Base-by-base conservation (phyloP, 2,888 invertebrate genomes). In the Silvanus unidentatus region DNA sequence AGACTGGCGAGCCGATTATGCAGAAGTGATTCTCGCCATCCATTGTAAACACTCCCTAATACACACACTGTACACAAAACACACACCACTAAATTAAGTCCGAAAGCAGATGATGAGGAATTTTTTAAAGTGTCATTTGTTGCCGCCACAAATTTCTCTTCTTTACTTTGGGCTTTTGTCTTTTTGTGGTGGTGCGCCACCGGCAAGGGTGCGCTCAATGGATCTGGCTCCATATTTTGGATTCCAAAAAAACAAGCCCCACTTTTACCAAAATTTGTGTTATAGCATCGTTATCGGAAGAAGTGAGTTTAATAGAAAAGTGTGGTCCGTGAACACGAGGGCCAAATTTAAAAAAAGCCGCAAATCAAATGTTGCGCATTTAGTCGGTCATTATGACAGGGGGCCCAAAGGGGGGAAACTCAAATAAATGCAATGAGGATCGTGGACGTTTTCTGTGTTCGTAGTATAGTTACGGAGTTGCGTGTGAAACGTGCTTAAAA, bases 41-140 rank as follows among this genome's bases (percentile, higher is more conserved):
- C 68, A 60, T 77, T 77, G 68, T 77, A 81, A 60, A 78, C 79
- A 73, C 79, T 77, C 40, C 76, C 75, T 52, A 77, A 68, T 60
- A 81, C 73, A 72, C 80, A 79, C 76, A 81, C 76, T 65, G 78
- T 75, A 74, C 82, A 81, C 65, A 75, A 55, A 49, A 78, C 77
- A 75, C 79, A 78, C 77, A 81, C 73, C 73, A 81, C 74, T 68
- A 78, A 48, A 57, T 70, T 67, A 40, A 68, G 54, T 54, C 63
- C 59, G 49, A 54, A 30, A 11, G 37, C 9, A 37, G n/a, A 37
- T 37, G 9, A 11, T 16, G 37, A 15, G 10, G 32, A 12, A 32
- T 32, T 32, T 32, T 37, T 12, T 15, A 16, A 22, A 22, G 22
- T 22, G 41, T 22, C 22, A 22, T 22, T 22, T n/a, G n/a, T 38